A percentile compares a stretch with the other conserved stretches of the same genome.
These are phyloP conservation scores for Sitobion miscanthi DNA, from an alignment of 1,140 invertebrate species.

Conservation along the genomic window DNA sequence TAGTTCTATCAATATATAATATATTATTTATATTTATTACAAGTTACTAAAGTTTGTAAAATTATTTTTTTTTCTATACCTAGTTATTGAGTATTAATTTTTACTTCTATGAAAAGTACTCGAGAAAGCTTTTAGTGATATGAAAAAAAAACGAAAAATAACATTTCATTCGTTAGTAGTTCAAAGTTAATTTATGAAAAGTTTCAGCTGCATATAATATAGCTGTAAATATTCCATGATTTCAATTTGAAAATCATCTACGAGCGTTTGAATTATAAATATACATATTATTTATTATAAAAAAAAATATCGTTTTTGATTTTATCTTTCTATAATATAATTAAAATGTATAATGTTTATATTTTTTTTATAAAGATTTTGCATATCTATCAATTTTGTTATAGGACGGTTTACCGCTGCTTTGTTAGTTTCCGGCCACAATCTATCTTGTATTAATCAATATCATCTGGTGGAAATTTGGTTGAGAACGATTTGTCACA, in stretches of 20 bases:
- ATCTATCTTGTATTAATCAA: neutral
- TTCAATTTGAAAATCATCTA: neutral
- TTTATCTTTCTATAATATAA: neutral
- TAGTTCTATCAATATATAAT: neutral
- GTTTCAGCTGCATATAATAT: neutral
- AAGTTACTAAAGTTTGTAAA: neutral
- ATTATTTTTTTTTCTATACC: neutral
- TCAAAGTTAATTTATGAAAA: neutral
- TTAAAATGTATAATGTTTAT: neutral
- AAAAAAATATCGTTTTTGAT: neutral
- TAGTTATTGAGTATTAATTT: neutral
- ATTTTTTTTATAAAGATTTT: neutral
- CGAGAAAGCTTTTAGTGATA: neutral
- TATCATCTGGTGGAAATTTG: conserved; percentile 27
- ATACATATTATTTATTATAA: neutral
- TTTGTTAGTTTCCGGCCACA: neutral
- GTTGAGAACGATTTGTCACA: conserved; percentile 33
- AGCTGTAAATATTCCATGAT: neutral
- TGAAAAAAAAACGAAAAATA: neutral
- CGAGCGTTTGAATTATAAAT: neutral
- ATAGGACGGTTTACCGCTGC: neutral
- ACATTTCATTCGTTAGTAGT: neutral
- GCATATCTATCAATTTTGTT: neutral
- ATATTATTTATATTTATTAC: neutral
- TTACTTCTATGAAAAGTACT: neutral